Evolutionary conservation across 2,888 invertebrate species (phyloP).

Genomic region (Drosophila subquinaria): DNA sequence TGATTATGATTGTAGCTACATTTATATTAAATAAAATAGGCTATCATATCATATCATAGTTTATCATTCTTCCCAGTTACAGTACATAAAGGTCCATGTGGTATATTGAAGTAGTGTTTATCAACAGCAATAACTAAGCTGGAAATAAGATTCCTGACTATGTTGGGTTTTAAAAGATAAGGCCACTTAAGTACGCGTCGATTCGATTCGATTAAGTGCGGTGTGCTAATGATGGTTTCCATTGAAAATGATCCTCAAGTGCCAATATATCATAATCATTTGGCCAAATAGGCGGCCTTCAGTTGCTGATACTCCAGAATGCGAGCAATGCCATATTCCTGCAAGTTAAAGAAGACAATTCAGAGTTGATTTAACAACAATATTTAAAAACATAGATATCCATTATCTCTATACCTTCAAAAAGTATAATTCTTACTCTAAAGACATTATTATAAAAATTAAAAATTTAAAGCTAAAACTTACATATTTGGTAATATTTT

Average conservation of each 20-base stretch:
- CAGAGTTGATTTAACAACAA: background rate
- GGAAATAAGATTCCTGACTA: slow-evolving; percentile 32
- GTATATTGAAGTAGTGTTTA: slow-evolving; percentile 32
- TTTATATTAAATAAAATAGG: slow-evolving; percentile 22
- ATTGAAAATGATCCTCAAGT: slow-evolving; percentile 19
- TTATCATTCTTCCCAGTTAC: slow-evolving; percentile 23
- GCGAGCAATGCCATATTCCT: slow-evolving; percentile 83
- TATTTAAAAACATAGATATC: background rate
- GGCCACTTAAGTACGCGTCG: slow-evolving; percentile 72
- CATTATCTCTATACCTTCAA: too few relatives aligned
- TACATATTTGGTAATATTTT: too few relatives aligned
- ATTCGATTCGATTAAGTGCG: slow-evolving; percentile 63
- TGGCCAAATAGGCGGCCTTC: slow-evolving; percentile 69
- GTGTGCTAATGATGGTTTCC: background rate
- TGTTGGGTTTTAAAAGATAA: slow-evolving; percentile 40
- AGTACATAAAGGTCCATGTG: slow-evolving; percentile 20
- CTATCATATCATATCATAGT: slow-evolving; percentile 27
- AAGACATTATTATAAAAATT: too few relatives aligned
- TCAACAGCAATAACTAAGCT: slow-evolving; percentile 33
- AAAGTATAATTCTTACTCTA: too few relatives aligned
- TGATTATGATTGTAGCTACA: slow-evolving; percentile 23
- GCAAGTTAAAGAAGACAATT: slow-evolving; percentile 19
- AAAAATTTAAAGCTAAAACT: too few relatives aligned
- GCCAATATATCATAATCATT: slow-evolving; percentile 36
- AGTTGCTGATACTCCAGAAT: slow-evolving; percentile 81